Base-by-base conservation (phyloP, 2,888 invertebrate species). In the Agriopis leucophaearia region DNA sequence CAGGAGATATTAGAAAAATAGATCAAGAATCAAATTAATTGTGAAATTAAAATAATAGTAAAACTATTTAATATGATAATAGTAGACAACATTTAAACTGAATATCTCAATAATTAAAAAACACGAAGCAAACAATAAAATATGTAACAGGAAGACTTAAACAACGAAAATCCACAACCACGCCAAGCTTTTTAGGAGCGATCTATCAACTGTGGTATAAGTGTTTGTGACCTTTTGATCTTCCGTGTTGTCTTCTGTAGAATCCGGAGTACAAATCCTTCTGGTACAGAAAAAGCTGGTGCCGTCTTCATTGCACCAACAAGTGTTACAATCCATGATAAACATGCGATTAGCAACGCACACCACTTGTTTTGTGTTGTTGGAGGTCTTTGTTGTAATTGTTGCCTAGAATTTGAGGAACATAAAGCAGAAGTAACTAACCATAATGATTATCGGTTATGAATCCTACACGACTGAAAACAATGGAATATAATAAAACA, bases 281-380 rank as follows among this genome's bases (percentile, higher is more conserved):
- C 91, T 85, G 0, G 94, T 94, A 76, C 95, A 95, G 73, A 86
- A 90, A 80, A 89, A 95, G 18, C 88, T 85, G 7, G 92, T 94
- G 0, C 94, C 94, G 60, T 93, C 88, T 10, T 91, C 92, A 54
- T 94, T 94, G 73, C 94, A 94, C 90, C 90, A 90, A 60, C 94
- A 94, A 8, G 90, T 92, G 75, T 94, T 94, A 74, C 94, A 94
- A 66, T 93, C 91, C 69, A 87, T 90, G 64, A 93, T 88, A 74
- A 94, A 94, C 88, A 89, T 90, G 15, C 89, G 83, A 67, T 92
- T 92, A 0, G 94, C 94, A 2, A 84, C 81, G 74, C 94, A 94
- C 0, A 92, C 84, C 13, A 88, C 73, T 36, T 83, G 83, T 52
- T 87, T 86, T 8, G 79, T 69, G 44, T 9, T 78, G 27, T 76